A percentile compares a stretch with the other conserved stretches of the same genome.
phyloP scores from a whole-genome alignment of 2,113 vertebrate genomes.

The Neoarius graeffei region DNA sequence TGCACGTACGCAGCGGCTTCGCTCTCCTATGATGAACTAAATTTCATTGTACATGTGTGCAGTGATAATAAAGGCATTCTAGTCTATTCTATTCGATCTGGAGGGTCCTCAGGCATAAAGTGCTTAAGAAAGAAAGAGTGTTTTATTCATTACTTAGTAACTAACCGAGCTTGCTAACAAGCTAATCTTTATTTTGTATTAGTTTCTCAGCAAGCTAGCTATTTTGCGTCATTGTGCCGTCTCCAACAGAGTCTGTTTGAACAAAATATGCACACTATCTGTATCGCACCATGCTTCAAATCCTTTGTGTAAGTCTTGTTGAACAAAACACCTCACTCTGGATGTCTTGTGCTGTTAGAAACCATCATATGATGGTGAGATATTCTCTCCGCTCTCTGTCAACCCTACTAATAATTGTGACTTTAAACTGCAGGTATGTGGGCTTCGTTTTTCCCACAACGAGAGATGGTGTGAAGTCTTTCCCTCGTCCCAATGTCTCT shows the following conservation, averaged over 20 bases:
- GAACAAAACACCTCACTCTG: background rate
- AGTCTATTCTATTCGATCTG: no score
- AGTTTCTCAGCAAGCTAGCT: background rate
- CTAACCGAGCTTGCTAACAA: background rate
- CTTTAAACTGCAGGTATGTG: slow-evolving; percentile 46
- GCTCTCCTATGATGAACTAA: no score
- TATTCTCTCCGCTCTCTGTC: slow-evolving; percentile 20
- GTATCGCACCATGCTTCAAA: slow-evolving; percentile 10
- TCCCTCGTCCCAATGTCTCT: slow-evolving; percentile 40
- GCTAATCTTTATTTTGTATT: background rate
- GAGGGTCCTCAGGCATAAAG: no score
- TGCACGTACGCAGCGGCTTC: no score
- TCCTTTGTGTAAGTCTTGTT: slow-evolving; percentile 7
- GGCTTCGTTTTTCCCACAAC: slow-evolving; percentile 44
- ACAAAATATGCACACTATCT: slow-evolving; percentile 24
- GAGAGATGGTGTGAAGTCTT: slow-evolving; percentile 43
- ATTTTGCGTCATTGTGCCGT: background rate
- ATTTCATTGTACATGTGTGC: no score
- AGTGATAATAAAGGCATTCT: no score
- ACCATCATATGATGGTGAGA: slow-evolving; percentile 30
- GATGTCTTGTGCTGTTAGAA: slow-evolving; percentile 38
- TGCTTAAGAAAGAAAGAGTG: no score
- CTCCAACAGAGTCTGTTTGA: background rate
- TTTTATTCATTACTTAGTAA: background rate
- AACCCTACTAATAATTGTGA: slow-evolving; percentile 25